Evolutionary conservation across 2,113 vertebrate genomes (phyloP).

Genomic region (Salvelinus fontinalis): DNA sequence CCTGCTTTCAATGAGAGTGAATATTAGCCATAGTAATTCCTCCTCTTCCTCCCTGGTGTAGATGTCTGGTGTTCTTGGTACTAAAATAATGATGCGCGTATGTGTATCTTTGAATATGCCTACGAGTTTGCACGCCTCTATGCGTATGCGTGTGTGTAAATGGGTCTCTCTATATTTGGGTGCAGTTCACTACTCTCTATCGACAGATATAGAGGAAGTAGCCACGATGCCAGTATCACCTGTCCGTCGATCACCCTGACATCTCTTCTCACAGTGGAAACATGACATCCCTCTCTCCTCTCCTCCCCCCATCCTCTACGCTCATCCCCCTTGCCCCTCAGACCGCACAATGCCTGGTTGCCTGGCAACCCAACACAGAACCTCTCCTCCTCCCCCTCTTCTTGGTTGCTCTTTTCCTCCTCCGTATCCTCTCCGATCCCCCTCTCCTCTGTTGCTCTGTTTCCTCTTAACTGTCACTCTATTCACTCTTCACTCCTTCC

Average conservation of each 20-base stretch:
- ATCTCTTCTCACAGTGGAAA: no score
- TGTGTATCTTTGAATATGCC: no score
- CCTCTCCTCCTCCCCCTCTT: conserved; percentile 43
- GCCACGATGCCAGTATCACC: no score
- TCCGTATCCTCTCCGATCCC: conserved; percentile 2
- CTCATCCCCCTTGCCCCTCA: conserved; percentile 9
- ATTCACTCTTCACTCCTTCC: neutral
- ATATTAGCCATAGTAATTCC: no score
- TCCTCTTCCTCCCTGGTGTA: no score
- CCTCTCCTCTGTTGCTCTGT: conserved; percentile 30
- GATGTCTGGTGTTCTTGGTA: no score
- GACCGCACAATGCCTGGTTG: conserved; percentile 56
- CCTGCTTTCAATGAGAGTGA: no score
- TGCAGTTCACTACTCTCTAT: neutral
- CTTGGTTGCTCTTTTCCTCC: conserved; percentile 16
- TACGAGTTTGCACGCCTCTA: no score
- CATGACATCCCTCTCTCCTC: neutral
- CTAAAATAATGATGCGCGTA: no score
- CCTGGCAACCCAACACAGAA: conserved; percentile 61
- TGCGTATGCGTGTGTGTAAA: no score
- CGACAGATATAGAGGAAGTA: conserved; percentile 3
- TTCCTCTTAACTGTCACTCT: conserved; percentile 34
- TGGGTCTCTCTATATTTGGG: no score
- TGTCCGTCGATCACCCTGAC: no score
- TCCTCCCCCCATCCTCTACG: neutral